phyloP scores from a whole-genome alignment of 2,888 invertebrate genomes.

The Macaria notata region DNA sequence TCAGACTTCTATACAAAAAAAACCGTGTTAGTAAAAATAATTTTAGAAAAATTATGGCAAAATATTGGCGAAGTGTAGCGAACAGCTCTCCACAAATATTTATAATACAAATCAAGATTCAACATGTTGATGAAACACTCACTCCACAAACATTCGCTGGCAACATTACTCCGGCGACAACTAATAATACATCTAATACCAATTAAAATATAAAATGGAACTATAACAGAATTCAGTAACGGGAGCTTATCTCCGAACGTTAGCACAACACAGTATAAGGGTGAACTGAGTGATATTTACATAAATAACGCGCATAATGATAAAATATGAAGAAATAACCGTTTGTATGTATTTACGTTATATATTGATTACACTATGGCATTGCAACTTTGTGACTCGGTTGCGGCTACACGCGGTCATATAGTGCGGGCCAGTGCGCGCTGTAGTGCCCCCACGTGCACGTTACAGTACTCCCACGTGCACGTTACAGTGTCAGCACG shows the following conservation, averaged over 20 bases:
- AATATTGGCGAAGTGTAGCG: slow-evolving; percentile 75
- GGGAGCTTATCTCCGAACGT: slow-evolving; percentile 21
- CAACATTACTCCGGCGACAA: slow-evolving; percentile 45
- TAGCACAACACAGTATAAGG: slow-evolving; percentile 32
- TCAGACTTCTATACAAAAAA: slow-evolving; percentile 54
- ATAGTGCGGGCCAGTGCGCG: neutral
- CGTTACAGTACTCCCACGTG: too few relatives aligned
- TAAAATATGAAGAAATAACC: slow-evolving; percentile 66
- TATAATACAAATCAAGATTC: slow-evolving; percentile 51
- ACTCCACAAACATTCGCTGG: slow-evolving; percentile 50
- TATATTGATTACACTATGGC: slow-evolving; percentile 61
- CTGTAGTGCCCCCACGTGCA: too few relatives aligned
- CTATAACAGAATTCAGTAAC: slow-evolving; percentile 30
- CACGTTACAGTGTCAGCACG: too few relatives aligned
- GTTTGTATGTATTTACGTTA: slow-evolving; percentile 61
- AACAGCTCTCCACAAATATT: slow-evolving; percentile 62
- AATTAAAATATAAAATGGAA: slow-evolving; percentile 38
- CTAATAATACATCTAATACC: slow-evolving; percentile 24
- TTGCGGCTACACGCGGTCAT: slow-evolving; percentile 51
- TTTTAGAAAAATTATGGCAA: slow-evolving; percentile 71
- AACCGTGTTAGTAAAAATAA: slow-evolving; percentile 58
- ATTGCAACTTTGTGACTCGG: slow-evolving; percentile 76
- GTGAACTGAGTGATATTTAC: slow-evolving; percentile 60
- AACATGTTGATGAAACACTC: slow-evolving; percentile 54
- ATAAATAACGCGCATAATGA: slow-evolving; percentile 65